phyloP scores from a whole-genome alignment of 2,797 vertebrate genomes.

The Hypotaenidia okinawae region DNA sequence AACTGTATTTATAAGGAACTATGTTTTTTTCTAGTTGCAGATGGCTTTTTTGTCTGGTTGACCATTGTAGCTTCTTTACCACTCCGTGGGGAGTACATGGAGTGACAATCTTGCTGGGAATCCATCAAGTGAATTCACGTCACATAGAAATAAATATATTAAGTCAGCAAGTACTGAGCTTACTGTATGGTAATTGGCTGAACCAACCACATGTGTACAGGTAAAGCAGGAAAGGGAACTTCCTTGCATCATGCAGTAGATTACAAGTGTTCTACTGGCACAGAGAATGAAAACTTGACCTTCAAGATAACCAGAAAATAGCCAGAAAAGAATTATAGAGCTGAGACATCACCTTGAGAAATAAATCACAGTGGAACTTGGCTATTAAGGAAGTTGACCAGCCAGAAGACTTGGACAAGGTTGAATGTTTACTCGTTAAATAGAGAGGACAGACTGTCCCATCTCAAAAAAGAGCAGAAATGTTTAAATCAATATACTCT shows the following conservation, averaged over 20 bases:
- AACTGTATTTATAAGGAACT: neutral
- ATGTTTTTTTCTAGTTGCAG: neutral
- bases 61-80: neutral
- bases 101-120: neutral
- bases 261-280: neutral
- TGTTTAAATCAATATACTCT: neutral
- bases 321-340: neutral
- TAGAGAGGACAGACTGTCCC: neutral
- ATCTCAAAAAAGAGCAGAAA: neutral
- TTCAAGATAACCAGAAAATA: neutral
- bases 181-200: neutral
- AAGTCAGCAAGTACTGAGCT: neutral
- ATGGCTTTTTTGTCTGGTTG: neutral
- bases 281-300: neutral
- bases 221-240: neutral
- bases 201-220: neutral
- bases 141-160: neutral
- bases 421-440: neutral
- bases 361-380: neutral
- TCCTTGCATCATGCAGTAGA: neutral
- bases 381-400: neutral
- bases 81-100: neutral
- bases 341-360: neutral
- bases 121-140: neutral
- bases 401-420: neutral